Base-by-base conservation (phyloP, 2,888 invertebrate genomes). In the Tridacna gigas region DNA sequence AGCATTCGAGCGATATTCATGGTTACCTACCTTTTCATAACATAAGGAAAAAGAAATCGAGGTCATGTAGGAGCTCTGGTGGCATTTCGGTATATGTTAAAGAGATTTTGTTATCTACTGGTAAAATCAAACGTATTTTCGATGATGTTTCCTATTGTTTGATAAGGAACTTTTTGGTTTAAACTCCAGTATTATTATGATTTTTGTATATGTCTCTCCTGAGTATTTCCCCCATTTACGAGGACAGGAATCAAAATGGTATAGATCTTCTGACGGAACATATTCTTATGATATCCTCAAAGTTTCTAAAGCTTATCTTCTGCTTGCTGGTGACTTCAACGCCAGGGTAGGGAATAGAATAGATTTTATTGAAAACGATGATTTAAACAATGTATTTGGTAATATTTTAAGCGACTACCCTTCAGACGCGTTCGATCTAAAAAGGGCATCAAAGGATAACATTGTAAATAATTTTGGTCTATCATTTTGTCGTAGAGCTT, bases 291-390 rank as follows among this genome's bases (percentile, higher is more conserved):
- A 61, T 61, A 15, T 9, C 22, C 12, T 61, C 61, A 22, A 11
- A 9, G 9, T 61, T 15, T 22, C 61, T n/a, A 22, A 61, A 61
- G 61, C 61, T n/a, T 15, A n/a, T 15, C n/a, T 61, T 9, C 9
- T 61, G 9, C 61, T 61, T 9, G n/a, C 22, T 9, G 61, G 61
- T 61, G 61, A 61, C n/a, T 61, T 61, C 9, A 61, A 61, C n/a
- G 61, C n/a, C 9, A 61, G 61, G n/a, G 22, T 9, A n/a, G 61
- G 61, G 12, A 61, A 61, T 61, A 9, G 12, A n/a, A 61, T 61
- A n/a, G 61, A 61, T n/a, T 61, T 15, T 61, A 61, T 61, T 15
- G 61, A 61, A 22, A 61, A 61, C n/a, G 61, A 61, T 61, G 61
- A 61, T 15, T 15, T 15, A n/a, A 11, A 61, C 61, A 61, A 15